Percentiles rank a stretch among this genome's conserved stretches.
Evolutionary conservation across 1,140 invertebrate genomes (phyloP).

Genomic region (Gryllus bimaculatus): DNA sequence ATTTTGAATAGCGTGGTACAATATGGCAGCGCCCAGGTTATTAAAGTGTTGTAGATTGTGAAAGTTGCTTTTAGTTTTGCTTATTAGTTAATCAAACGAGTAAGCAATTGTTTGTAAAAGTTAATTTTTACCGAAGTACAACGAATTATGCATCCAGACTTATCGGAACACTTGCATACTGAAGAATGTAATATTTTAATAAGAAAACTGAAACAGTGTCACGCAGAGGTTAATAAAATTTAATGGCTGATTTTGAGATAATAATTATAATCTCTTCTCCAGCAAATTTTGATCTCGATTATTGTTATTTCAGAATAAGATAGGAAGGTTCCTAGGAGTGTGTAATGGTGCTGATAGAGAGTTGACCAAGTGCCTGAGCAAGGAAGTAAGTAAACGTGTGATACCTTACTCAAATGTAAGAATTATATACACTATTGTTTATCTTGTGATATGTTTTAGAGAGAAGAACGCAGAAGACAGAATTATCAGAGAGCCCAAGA

Average conservation of each 20-base stretch:
- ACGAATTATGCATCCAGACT: constrained; percentile 30
- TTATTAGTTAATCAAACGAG: too few species aligned
- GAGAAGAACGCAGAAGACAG: constrained; percentile 8
- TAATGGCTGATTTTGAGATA: neutral
- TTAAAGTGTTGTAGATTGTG: too few species aligned
- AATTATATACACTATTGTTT: neutral
- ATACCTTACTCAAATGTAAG: neutral
- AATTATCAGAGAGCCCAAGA: constrained; percentile 9
- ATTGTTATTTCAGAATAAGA: constrained; percentile 22
- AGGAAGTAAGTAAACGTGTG: constrained; percentile 18
- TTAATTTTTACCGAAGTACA: neutral
- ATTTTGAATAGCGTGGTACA: too few species aligned
- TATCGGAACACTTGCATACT: constrained; percentile 34
- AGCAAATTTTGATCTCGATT: neutral
- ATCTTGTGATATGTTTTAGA: constrained; percentile 11
- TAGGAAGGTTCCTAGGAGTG: constrained; percentile 21
- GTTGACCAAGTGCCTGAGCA: constrained; percentile 20
- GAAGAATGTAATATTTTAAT: constrained; percentile 33
- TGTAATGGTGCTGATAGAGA: constrained; percentile 22
- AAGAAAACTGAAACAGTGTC: constrained; percentile 28
- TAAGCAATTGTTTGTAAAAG: too few species aligned
- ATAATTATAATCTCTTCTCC: neutral
- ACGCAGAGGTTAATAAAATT: constrained; percentile 24
- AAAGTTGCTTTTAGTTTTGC: too few species aligned
- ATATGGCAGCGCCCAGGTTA: too few species aligned